Evolutionary conservation across 2,797 vertebrate genomes (phyloP).

Genomic region (Sebastes itinus): DNA sequence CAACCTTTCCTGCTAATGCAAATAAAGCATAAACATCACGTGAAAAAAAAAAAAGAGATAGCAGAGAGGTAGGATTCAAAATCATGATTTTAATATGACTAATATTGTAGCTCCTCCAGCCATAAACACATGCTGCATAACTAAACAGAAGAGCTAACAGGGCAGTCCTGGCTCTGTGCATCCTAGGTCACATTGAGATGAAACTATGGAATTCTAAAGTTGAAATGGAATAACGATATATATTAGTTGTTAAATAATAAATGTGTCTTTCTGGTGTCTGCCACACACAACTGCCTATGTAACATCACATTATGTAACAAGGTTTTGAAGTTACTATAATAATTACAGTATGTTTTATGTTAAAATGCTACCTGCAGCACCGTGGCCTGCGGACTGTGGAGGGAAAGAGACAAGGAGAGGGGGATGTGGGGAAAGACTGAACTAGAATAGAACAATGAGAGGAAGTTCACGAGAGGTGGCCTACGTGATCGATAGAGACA

Average conservation of each 20-base stretch:
- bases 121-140: background rate
- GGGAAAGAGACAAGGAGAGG: background rate
- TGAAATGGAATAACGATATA: background rate
- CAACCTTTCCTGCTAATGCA: too few species aligned
- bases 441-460: constrained; percentile 17
- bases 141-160: background rate
- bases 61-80: background rate
- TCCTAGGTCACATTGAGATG: background rate
- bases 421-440: background rate
- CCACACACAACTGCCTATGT: too few species aligned
- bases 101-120: background rate
- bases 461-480: background rate
- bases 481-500: constrained; percentile 28
- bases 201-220: background rate
- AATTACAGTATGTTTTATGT: background rate
- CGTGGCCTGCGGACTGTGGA: background rate
- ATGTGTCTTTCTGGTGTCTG: too few species aligned
- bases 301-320: background rate
- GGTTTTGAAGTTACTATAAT: background rate
- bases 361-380: background rate
- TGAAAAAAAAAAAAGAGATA: background rate
- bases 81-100: background rate
- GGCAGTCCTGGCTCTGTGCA: background rate
- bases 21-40: background rate
- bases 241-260: too few species aligned